Conservation (phyloP, 2,888 invertebrate species). For the Ennomos fuscantarius region DNA sequence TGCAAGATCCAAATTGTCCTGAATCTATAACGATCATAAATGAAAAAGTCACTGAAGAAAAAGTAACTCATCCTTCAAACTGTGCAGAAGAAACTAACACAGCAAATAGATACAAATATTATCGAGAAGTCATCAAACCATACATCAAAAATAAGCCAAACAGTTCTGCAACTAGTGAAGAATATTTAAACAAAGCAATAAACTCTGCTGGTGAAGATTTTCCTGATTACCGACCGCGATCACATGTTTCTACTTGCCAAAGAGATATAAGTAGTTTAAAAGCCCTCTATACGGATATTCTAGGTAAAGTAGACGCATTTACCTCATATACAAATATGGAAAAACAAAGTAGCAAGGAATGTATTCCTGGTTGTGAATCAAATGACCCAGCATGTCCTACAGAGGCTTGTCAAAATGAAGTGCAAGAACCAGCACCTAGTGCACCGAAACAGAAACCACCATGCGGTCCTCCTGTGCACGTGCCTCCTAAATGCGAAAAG, state of each 20-base stretch:
- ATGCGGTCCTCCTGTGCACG: conserved; percentile 9
- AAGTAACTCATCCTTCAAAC: conserved; percentile 31
- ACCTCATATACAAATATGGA: conserved; percentile 27
- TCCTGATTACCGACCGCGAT: conserved; percentile 47
- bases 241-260: conserved; percentile 15
- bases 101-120: conserved; percentile 49
- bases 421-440: conserved; percentile 2
- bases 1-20: conserved; percentile 47
- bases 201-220: conserved; percentile 45
- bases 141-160: conserved; percentile 45
- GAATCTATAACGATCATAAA: conserved; percentile 46
- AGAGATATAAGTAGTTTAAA: conserved; percentile 8
- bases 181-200: conserved; percentile 44
- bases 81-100: conserved; percentile 29
- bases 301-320: conserved; percentile 27
- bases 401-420: conserved; percentile 4
- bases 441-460: conserved; percentile 7
- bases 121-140: conserved; percentile 59
- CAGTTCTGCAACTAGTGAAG: conserved; percentile 46
- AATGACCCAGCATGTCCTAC: neutral
- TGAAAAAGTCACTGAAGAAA: conserved; percentile 51
- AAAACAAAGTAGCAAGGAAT: conserved; percentile 1
- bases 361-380: neutral
- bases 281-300: conserved; percentile 9
- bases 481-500: conserved; percentile 12